phyloP scores from a whole-genome alignment of 2,888 invertebrate species.

The Zygogramma bicolorata region DNA sequence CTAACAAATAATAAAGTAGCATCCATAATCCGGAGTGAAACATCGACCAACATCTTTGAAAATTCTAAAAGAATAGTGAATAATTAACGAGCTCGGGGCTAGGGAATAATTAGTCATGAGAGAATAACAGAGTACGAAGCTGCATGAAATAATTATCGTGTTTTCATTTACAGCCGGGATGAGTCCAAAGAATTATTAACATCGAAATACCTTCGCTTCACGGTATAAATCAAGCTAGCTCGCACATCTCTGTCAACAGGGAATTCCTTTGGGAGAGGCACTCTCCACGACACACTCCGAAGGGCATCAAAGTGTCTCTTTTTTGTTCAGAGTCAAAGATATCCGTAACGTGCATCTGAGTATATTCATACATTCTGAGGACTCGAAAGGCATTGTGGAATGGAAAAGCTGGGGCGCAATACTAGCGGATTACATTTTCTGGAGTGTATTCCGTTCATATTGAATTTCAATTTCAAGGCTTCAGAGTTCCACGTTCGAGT shows the following conservation, averaged over 20 bases:
- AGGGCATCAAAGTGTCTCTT: not conserved
- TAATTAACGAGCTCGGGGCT: not conserved
- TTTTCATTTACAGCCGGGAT: not conserved
- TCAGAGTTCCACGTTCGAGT: not conserved
- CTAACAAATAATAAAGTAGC: not conserved
- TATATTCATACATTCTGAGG: not conserved
- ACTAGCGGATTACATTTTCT: not conserved
- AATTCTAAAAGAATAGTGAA: not conserved
- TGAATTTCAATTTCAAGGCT: not conserved
- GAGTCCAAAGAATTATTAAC: not conserved
- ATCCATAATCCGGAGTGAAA: too few species aligned
- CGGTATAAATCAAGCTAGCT: not conserved
- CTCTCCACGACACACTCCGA: not conserved
- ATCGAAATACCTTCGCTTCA: not conserved
- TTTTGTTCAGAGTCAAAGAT: not conserved
- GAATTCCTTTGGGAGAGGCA: not conserved
- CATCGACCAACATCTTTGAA: too few species aligned
- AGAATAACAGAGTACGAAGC: not conserved
- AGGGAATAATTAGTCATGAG: not conserved
- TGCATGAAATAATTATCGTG: not conserved
- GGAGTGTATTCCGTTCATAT: not conserved
- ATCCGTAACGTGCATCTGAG: not conserved
- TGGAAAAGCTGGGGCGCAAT: not conserved
- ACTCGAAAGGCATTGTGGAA: not conserved
- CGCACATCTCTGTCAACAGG: not conserved